Evolutionary conservation across 2,888 invertebrate species (phyloP), one percentile per base, ranked within the genome.

Genomic region (Spicauda simplicius): DNA sequence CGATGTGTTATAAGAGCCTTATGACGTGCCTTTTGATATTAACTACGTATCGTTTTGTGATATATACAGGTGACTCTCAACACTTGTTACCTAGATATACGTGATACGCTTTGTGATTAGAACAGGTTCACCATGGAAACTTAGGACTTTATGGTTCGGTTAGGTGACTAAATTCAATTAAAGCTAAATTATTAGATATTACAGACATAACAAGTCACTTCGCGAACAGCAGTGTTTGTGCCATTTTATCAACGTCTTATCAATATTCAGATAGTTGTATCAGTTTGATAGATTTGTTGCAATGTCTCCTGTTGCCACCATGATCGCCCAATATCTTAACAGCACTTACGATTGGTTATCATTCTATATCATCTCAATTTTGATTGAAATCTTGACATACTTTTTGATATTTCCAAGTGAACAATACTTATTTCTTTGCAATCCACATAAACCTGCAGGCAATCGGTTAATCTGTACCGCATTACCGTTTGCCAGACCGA

Each of bases 401-500:
- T 45, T 25, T 16, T 25, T 18, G 6, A 18, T 18, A 1, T 16
- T 50, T 50, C 10, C 0, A 2, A 50, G 45, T 45, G 1, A 50
- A 48, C 7, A 48, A 48, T 16, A 48, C 16, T 48, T 48, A 0
- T 48, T 48, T 48, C 48, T 6, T 48, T 18, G 18, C 4, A 59
- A 16, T 53, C n/a, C 25, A 8, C 37, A 41, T 20, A n/a, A 41
- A 54, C 41, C 52, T 41, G 19, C 56, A 52, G 30, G 20, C 41
- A 41, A 37, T 58, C 18, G 20, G 58, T 53, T 58, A 67, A 61
- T 71, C 70, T 71, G 41, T 52, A 55, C 52, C 30, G 50, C 64
- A 73, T 73, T 74, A 72, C 61, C 69, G 69, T 72, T 60, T 72
- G 71, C 78, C 77, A 76, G 81, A 80, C 79, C 71, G 70, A 73